Evolutionary conservation across 2,888 invertebrate species (phyloP).

Genomic region (Philopedon plagiatum): DNA sequence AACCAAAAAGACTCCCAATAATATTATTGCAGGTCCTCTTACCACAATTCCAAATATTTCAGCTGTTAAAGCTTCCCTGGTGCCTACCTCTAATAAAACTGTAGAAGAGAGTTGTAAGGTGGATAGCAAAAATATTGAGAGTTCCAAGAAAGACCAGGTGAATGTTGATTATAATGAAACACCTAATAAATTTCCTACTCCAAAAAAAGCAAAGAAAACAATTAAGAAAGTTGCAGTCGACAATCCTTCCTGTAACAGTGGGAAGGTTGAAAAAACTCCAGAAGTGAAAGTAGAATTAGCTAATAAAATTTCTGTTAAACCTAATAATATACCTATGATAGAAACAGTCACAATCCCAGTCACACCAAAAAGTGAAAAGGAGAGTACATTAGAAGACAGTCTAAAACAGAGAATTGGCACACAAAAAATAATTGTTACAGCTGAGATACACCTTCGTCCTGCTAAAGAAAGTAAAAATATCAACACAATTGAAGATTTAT

Average conservation of each 20-base stretch:
- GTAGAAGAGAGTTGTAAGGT: background rate
- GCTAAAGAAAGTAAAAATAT: slow-evolving; percentile 16
- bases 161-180: background rate
- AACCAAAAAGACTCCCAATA: slow-evolving; percentile 56
- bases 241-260: background rate
- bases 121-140: background rate
- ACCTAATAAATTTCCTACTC: background rate
- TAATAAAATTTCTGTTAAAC: background rate
- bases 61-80: background rate
- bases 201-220: background rate
- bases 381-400: background rate
- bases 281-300: background rate
- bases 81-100: background rate
- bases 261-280: background rate
- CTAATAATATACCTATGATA: background rate
- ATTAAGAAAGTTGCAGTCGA: background rate
- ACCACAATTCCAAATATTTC: background rate
- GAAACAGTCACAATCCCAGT: background rate
- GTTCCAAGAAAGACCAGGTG: background rate
- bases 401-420: background rate
- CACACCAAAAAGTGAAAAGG: background rate
- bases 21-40: slow-evolving; percentile 10
- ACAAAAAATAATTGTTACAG: background rate
- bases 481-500: background rate
- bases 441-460: background rate